Evolutionary conservation across 2,113 vertebrate species (phyloP).

Genomic region (Podarcis raffonei): DNA sequence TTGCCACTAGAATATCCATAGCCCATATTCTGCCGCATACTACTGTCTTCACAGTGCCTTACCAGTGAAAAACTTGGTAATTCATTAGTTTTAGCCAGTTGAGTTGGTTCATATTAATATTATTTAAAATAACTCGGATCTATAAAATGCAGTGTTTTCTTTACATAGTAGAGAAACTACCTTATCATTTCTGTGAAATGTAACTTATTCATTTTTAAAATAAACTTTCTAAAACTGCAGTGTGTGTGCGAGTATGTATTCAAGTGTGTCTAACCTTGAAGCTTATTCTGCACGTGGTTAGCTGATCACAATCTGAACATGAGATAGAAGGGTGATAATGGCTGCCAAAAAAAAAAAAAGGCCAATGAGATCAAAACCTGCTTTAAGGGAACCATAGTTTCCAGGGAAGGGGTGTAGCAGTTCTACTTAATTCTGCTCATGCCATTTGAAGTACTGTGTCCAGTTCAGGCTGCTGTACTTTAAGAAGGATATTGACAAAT

Average conservation of each 20-base stretch:
- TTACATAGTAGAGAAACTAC: conserved; percentile 71
- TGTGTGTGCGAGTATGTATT: not conserved
- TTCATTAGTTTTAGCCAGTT: conserved; percentile 59
- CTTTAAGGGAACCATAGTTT: too few species aligned
- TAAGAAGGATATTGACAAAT: not conserved
- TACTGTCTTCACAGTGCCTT: conserved; percentile 23
- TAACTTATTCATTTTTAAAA: conserved; percentile 72
- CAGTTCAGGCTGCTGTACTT: not conserved
- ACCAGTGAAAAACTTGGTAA: conserved; percentile 51
- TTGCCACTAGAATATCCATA: not conserved
- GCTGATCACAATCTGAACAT: not conserved
- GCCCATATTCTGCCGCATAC: not conserved
- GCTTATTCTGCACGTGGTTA: not conserved
- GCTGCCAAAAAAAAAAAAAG: not conserved
- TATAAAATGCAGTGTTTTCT: conserved; percentile 61
- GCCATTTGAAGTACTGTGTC: not conserved
- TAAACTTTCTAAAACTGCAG: conserved; percentile 62
- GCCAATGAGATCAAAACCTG: too few species aligned
- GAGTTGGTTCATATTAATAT: conserved; percentile 58
- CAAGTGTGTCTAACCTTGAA: not conserved
- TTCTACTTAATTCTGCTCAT: too few species aligned
- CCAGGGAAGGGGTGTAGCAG: too few species aligned
- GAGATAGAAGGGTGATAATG: not conserved
- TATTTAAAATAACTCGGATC: conserved; percentile 62
- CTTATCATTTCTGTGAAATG: conserved; percentile 88